phyloP scores from a whole-genome alignment of 2,797 vertebrate genomes.

The Adrianichthys oophorus region DNA sequence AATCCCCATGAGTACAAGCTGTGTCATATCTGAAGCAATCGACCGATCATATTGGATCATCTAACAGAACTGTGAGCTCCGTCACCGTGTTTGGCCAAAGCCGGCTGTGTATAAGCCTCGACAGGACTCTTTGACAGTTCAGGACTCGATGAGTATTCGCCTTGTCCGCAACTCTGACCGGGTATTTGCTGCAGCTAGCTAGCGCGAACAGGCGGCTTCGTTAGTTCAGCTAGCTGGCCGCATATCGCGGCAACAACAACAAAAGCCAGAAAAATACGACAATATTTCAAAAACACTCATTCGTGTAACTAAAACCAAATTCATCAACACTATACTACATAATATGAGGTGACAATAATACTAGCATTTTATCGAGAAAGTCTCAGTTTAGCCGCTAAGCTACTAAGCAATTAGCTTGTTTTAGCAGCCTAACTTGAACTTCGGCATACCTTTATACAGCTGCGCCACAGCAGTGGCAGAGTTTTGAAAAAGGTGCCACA shows the following conservation, averaged over 20 bases:
- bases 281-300: neutral
- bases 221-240: conserved; percentile 17
- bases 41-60: no score
- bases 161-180: conserved; percentile 41
- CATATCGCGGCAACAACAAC: conserved; percentile 6
- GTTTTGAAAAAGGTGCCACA: conserved; percentile 97
- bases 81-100: no score
- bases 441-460: conserved; percentile 91
- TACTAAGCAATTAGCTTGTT: conserved; percentile 22
- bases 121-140: no score
- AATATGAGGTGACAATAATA: no score
- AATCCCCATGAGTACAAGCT: conserved; percentile 26
- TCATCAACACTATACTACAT: no score
- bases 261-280: rapidly evolving
- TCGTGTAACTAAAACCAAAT: rapidly evolving
- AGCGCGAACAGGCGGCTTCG: conserved; percentile 13
- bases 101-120: no score
- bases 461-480: conserved; percentile 95
- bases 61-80: no score
- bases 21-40: neutral
- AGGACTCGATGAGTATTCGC: no score
- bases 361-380: no score
- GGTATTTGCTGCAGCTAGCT: conserved; percentile 16
- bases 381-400: conserved; percentile 13
- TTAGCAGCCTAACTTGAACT: conserved; percentile 34